Percentiles rank a stretch among this genome's conserved stretches.
phyloP scores from a whole-genome alignment of 1,140 invertebrate genomes.

The Amyelois transitella region DNA sequence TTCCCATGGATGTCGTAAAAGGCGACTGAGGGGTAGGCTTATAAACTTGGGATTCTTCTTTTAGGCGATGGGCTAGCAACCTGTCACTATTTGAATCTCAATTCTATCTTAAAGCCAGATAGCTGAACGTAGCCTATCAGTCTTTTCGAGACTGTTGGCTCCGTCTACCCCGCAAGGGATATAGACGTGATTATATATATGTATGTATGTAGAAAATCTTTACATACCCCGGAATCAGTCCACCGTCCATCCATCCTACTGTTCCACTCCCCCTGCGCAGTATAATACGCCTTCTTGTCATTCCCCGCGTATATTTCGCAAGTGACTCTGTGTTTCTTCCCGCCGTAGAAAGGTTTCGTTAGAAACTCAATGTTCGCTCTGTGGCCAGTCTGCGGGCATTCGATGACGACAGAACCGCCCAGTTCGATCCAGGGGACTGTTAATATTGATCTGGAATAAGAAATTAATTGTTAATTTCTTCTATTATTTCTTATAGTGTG shows the following conservation, averaged over 20 bases:
- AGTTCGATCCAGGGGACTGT: constrained; percentile 98
- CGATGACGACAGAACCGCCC: constrained; percentile 91
- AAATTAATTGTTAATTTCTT: neutral
- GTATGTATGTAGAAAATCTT: neutral
- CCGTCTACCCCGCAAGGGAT: too few relatives aligned
- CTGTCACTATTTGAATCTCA: too few relatives aligned
- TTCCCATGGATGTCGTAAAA: too few relatives aligned
- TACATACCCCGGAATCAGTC: constrained; percentile 81
- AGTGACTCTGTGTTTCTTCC: constrained; percentile 92
- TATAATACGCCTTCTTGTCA: constrained; percentile 92
- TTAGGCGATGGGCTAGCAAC: too few relatives aligned
- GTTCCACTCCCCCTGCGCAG: constrained; percentile 96
- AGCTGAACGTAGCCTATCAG: too few relatives aligned
- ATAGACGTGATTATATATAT: too few relatives aligned
- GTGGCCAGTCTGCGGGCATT: constrained; percentile 92
- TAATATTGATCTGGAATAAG: constrained; percentile 85
- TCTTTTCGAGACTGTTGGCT: too few relatives aligned
- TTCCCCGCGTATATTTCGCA: constrained; percentile 87
- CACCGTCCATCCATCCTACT: constrained; percentile 93
- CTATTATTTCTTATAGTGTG: too few relatives aligned
- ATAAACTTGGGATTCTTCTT: too few relatives aligned
- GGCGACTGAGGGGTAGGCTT: too few relatives aligned
- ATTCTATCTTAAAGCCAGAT: too few relatives aligned
- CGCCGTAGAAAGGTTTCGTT: constrained; percentile 98
- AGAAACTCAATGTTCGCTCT: constrained; percentile 93